These are phyloP conservation scores for Capromys pilorides DNA, from an alignment of 2,797 vertebrate species.

Conservation along the genomic window DNA sequence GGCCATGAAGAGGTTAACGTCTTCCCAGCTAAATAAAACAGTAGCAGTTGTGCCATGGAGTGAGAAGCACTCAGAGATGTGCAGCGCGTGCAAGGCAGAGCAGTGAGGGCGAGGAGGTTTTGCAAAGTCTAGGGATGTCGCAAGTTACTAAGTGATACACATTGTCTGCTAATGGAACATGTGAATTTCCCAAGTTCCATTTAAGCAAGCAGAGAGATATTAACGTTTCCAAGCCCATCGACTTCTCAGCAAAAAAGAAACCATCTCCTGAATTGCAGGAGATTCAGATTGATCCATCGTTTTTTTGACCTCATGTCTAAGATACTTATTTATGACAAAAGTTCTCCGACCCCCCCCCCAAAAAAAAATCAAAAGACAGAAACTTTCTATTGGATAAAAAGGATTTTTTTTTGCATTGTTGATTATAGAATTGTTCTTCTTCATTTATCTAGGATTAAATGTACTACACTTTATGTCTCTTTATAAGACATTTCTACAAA, in stretches of 20 bases:
- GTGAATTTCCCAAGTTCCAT: conserved; percentile 54
- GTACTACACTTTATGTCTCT: conserved; percentile 34
- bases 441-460: conserved; percentile 52
- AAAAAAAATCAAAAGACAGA: conserved; percentile 35
- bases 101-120: background rate
- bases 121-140: conserved; percentile 38
- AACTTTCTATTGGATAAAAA: conserved; percentile 11
- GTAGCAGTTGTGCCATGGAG: background rate
- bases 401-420: conserved; percentile 32
- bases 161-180: conserved; percentile 55
- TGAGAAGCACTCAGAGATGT: background rate
- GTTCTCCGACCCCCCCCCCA: background rate
- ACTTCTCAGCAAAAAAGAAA: background rate
- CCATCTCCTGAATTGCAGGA: conserved; percentile 32
- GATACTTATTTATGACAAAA: background rate
- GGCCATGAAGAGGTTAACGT: conserved; percentile 51
- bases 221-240: conserved; percentile 37
- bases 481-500: background rate
- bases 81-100: background rate
- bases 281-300: conserved; percentile 42
- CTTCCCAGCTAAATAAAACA: conserved; percentile 47
- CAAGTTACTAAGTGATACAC: conserved; percentile 37
- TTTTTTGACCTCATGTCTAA: conserved; percentile 31
- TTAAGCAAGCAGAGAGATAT: conserved; percentile 47
- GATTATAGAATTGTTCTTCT: background rate